Conservation (phyloP, 2,113 vertebrate species). For the Actinemys pallida region DNA sequence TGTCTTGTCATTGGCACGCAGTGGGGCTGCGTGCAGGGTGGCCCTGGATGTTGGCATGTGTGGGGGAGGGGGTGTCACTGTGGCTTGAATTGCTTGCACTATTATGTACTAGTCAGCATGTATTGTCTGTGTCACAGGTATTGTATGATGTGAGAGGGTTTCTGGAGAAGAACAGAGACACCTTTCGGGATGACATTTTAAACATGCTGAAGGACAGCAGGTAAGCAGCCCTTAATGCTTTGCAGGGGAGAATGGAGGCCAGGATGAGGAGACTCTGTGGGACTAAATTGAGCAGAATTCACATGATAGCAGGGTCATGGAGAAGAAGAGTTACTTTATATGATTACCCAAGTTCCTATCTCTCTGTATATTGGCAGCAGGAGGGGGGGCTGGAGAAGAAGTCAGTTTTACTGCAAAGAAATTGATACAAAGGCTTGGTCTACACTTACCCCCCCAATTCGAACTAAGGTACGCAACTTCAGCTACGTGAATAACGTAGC, state of each 20-base stretch:
- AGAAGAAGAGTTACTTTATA: constrained; percentile 12
- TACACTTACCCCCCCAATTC: too few relatives aligned
- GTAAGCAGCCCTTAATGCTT: constrained; percentile 58
- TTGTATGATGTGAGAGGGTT: constrained; percentile 90
- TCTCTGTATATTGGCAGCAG: not conserved
- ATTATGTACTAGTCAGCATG: not conserved
- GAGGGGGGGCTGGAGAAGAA: constrained; percentile 28
- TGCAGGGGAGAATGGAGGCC: not conserved
- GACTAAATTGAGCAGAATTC: not conserved
- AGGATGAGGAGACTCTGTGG: not conserved
- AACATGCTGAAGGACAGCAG: constrained; percentile 94
- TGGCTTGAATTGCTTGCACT: not conserved
- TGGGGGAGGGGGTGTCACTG: not conserved
- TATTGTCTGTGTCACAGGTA: constrained; percentile 77
- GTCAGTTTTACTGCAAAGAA: not conserved
- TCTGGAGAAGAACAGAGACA: constrained; percentile 94
- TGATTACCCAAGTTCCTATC: not conserved
- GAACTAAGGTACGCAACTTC: too few relatives aligned
- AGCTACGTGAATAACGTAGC: too few relatives aligned
- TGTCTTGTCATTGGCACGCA: not conserved
- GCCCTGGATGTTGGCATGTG: not conserved
- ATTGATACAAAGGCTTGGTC: not conserved
- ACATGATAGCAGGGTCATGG: not conserved
- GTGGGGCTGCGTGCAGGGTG: not conserved
- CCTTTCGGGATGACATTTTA: constrained; percentile 93